phyloP scores from a whole-genome alignment of 2,888 invertebrate species.

The Drosophila koepferae region DNA sequence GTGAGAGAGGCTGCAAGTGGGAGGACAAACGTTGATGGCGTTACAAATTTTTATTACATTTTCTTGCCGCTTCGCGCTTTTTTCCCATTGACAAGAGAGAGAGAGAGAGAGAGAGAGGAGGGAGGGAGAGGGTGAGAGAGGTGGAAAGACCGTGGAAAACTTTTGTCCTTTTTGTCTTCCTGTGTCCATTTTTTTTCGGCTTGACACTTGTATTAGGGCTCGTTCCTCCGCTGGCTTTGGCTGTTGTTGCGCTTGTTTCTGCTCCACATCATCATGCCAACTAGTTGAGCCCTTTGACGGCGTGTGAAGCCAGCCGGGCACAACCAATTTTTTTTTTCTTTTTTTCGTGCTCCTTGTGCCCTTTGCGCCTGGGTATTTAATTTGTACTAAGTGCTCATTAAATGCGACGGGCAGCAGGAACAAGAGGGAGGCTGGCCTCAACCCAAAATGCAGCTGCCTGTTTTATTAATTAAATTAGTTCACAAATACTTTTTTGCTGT shows the following conservation, averaged over 20 bases:
- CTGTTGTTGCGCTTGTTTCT: conserved; percentile 30
- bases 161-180: conserved; percentile 41
- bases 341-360: neutral
- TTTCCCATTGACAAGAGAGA: conserved; percentile 61
- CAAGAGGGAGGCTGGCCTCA: conserved; percentile 7
- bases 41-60: conserved; percentile 75
- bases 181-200: conserved; percentile 37
- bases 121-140: neutral
- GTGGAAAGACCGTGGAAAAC: conserved; percentile 28
- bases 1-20: neutral
- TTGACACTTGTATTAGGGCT: conserved; percentile 58
- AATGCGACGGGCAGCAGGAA: conserved; percentile 34
- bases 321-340: conserved; percentile 26
- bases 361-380: conserved; percentile 60
- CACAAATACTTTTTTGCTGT: conserved; percentile 40
- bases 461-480: conserved; percentile 67
- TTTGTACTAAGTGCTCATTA: conserved; percentile 77
- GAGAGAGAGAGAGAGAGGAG: neutral
- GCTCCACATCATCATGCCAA: conserved; percentile 36
- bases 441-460: conserved; percentile 27
- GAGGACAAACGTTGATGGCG: conserved; percentile 58
- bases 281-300: conserved; percentile 69
- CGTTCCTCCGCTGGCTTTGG: conserved; percentile 15
- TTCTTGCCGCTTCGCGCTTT: conserved; percentile 67
- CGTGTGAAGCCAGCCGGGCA: conserved; percentile 51